These are phyloP conservation scores for Isurus oxyrinchus DNA, from an alignment of 2,113 vertebrate genomes.

Conservation along the genomic window DNA sequence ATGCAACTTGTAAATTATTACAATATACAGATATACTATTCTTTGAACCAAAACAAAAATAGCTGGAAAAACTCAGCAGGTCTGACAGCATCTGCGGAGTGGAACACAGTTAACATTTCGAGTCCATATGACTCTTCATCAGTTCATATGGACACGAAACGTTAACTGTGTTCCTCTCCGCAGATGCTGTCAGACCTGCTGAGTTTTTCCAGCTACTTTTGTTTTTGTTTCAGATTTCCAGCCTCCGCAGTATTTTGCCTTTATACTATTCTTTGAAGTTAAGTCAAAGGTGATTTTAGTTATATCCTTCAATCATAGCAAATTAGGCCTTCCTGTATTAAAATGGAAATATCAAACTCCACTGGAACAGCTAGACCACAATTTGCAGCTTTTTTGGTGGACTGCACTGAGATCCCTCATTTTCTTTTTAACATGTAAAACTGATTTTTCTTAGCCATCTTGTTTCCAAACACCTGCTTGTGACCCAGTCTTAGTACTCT, in stretches of 20 bases:
- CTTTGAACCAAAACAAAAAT: neutral
- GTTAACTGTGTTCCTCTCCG: too few relatives aligned
- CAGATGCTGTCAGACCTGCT: too few relatives aligned
- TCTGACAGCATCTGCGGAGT: too few relatives aligned
- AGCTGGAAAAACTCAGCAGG: too few relatives aligned
- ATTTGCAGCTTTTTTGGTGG: neutral
- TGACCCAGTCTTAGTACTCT: neutral
- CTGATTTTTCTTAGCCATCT: neutral
- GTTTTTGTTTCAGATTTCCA: too few relatives aligned
- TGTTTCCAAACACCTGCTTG: neutral
- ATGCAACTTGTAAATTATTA: neutral
- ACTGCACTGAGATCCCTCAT: neutral
- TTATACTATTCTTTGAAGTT: neutral
- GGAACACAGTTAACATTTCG: too few relatives aligned
- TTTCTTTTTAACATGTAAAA: neutral
- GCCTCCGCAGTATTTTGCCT: too few relatives aligned
- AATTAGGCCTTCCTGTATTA: neutral
- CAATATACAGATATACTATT: neutral
- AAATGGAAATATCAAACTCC: neutral
- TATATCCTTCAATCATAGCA: neutral
- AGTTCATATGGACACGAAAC: too few relatives aligned
- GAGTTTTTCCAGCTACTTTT: too few relatives aligned
- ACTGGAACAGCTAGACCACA: neutral
- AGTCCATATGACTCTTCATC: too few relatives aligned
- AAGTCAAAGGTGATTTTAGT: neutral